Percentiles rank a stretch among this genome's conserved stretches.
Evolutionary conservation across 1,140 invertebrate genomes (phyloP).

Genomic region (Drosophila pachea): DNA sequence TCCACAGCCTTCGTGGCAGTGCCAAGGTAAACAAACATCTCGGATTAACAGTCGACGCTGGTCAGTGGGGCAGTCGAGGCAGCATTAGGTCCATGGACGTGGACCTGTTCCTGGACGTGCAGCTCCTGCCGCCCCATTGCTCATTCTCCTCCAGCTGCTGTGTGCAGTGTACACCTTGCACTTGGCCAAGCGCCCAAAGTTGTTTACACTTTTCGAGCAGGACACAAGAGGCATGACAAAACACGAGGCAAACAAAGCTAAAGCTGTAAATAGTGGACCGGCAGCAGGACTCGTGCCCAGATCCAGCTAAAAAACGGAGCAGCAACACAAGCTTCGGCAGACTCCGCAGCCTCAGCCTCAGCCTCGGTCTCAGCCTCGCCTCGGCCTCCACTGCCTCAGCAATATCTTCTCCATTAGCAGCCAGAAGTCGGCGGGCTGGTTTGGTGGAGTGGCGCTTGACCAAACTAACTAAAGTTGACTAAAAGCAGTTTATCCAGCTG

Average conservation of each 20-base stretch:
- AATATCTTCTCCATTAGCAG: constrained; percentile 49
- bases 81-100: constrained; percentile 15
- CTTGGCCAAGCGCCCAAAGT: constrained; percentile 72
- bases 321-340: constrained; percentile 44
- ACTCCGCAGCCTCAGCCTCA: constrained; percentile 15
- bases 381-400: neutral
- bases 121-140: constrained; percentile 6
- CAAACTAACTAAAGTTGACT: constrained; percentile 77
- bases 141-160: constrained; percentile 7
- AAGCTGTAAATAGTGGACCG: constrained; percentile 74
- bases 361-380: neutral
- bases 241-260: constrained; percentile 73
- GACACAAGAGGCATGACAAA: constrained; percentile 75
- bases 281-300: constrained; percentile 15
- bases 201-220: constrained; percentile 74
- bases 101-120: constrained; percentile 40
- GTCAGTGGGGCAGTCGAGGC: constrained; percentile 52
- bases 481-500: constrained; percentile 69
- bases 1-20: constrained; percentile 36
- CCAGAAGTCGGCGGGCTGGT: constrained; percentile 16
- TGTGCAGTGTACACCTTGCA: constrained; percentile 62
- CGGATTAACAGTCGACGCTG: constrained; percentile 72
- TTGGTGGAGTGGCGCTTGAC: constrained; percentile 31
- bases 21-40: constrained; percentile 77
- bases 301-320: constrained; percentile 35